Conservation (phyloP, 1,140 invertebrate species). For the Gonatopus flavifemur region DNA sequence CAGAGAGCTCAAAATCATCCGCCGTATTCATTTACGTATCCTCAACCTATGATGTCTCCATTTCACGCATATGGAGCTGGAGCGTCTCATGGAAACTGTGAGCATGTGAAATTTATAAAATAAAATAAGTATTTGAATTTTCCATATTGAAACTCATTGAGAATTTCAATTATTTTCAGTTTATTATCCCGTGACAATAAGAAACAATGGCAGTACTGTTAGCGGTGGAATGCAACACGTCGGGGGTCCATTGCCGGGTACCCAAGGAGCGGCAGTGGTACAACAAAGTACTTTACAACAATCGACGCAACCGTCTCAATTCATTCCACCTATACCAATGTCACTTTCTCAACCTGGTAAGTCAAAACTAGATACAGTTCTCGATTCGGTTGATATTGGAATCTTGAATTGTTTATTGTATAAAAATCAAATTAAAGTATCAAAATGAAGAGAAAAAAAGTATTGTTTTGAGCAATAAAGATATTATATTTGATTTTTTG, state of each 20-base stretch:
- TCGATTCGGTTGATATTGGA: no score
- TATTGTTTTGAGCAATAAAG: not conserved
- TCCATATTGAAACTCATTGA: no score
- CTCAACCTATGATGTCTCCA: no score
- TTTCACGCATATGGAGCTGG: no score
- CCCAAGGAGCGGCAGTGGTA: slow-evolving; percentile 45
- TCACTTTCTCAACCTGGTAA: slow-evolving; percentile 40
- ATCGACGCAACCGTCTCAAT: slow-evolving; percentile 40
- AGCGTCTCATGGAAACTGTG: no score
- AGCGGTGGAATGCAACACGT: slow-evolving; percentile 46
- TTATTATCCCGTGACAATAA: no score
- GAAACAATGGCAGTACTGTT: slow-evolving; percentile 39
- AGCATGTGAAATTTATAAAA: no score
- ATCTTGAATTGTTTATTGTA: no score
- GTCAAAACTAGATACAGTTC: no score
- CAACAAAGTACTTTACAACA: slow-evolving; percentile 48
- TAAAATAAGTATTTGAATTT: no score
- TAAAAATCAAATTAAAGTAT: not conserved
- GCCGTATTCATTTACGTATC: no score
- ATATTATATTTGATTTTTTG: slow-evolving; percentile 15
- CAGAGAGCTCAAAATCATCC: slow-evolving; percentile 41
- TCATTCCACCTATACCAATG: slow-evolving; percentile 42
- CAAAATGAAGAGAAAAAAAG: not conserved
- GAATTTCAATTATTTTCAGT: no score
- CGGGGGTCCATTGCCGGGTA: slow-evolving; percentile 38